These are phyloP conservation scores for Glossophaga mutica DNA, from an alignment of 2,797 vertebrate species.

Conservation along the genomic window DNA sequence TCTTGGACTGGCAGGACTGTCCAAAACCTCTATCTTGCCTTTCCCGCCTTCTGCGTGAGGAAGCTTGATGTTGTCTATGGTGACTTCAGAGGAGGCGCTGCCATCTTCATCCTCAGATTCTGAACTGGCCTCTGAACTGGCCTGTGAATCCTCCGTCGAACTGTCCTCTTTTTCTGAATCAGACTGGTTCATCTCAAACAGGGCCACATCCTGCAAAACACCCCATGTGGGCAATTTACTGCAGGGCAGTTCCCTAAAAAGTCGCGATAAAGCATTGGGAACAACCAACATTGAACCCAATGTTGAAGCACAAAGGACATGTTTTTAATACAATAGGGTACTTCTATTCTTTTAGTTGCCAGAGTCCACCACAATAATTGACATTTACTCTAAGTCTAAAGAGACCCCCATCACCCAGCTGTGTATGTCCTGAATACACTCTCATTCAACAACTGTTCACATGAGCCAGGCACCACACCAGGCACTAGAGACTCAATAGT, in stretches of 20 bases:
- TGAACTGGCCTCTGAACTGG: slow-evolving; percentile 73
- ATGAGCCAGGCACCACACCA: neutral
- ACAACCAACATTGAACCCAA: neutral
- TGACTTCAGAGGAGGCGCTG: slow-evolving; percentile 77
- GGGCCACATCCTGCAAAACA: slow-evolving; percentile 87
- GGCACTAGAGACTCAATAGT: neutral
- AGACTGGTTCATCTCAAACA: slow-evolving; percentile 89
- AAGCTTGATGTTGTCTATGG: slow-evolving; percentile 87
- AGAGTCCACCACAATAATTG: neutral
- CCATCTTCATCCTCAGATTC: slow-evolving; percentile 79
- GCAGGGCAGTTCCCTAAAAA: neutral
- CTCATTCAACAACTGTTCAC: neutral
- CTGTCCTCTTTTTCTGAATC: slow-evolving; percentile 77
- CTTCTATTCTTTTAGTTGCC: neutral
- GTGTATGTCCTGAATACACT: neutral
- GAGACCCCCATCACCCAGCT: neutral
- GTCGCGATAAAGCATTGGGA: neutral
- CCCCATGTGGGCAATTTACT: neutral
- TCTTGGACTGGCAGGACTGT: slow-evolving; percentile 66
- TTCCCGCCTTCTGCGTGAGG: slow-evolving; percentile 82
- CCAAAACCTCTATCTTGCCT: slow-evolving; percentile 88
- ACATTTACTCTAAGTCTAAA: neutral
- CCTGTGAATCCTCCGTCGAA: slow-evolving; percentile 75
- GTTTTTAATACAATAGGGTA: neutral
- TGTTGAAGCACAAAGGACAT: neutral